Conservation (phyloP, 2,113 vertebrate species). For the Syrrhaptes paradoxus region DNA sequence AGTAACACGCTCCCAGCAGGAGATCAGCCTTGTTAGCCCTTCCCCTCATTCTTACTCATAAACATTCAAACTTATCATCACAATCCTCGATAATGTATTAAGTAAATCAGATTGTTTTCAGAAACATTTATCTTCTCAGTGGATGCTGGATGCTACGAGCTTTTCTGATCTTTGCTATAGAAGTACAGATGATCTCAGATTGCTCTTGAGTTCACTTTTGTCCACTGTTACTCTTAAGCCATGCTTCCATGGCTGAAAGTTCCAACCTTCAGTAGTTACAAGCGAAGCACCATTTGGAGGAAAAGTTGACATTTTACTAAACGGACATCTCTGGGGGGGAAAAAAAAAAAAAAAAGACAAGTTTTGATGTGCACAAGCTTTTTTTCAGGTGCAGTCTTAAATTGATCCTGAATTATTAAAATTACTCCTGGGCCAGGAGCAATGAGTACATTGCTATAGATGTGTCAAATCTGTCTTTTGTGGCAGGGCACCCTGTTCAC, state of each 20-base stretch:
- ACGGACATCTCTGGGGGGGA: background rate
- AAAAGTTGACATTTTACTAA: background rate
- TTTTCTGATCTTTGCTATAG: background rate
- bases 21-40: no score
- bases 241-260: background rate
- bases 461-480: no score
- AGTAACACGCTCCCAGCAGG: no score
- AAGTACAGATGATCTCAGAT: background rate
- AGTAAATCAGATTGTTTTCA: background rate
- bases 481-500: no score
- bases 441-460: background rate
- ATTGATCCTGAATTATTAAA: background rate
- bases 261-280: background rate
- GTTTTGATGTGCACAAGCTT: background rate
- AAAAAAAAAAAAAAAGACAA: background rate
- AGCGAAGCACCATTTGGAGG: background rate
- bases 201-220: background rate
- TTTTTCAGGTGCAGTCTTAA: background rate
- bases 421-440: background rate
- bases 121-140: background rate
- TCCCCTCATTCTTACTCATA: no score
- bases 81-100: background rate
- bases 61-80: no score
- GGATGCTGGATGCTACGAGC: background rate
- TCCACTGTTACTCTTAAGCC: background rate